phyloP scores from a whole-genome alignment of 2,797 vertebrate species.

The Hypotaenidia philippensis region DNA sequence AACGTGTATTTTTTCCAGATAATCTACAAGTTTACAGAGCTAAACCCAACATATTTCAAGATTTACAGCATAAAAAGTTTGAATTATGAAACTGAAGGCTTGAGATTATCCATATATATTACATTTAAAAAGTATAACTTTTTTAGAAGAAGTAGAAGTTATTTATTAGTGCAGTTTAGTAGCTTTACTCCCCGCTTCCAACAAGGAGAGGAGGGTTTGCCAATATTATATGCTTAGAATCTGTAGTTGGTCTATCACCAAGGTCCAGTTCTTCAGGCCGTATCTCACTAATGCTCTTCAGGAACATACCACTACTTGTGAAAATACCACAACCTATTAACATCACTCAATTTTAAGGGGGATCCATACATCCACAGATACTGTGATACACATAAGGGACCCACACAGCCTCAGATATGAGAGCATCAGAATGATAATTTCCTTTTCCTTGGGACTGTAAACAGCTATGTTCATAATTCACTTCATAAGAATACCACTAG shows the following conservation, averaged over 20 bases:
- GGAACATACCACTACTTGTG: background rate
- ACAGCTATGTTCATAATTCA: background rate
- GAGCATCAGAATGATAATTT: background rate
- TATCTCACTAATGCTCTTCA: background rate
- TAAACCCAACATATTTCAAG: background rate
- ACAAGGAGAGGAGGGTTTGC: background rate
- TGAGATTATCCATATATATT: background rate
- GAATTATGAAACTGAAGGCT: background rate
- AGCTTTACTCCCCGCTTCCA: fast-evolving
- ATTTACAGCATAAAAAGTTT: background rate
- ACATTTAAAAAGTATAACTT: background rate
- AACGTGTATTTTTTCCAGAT: background rate
- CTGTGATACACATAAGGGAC: background rate
- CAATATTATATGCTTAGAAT: background rate
- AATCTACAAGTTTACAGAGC: background rate
- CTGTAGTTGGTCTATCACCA: background rate
- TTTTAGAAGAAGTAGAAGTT: background rate
- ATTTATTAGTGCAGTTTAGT: background rate
- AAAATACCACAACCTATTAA: background rate
- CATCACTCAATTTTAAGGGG: background rate
- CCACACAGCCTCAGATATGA: background rate
- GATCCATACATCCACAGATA: background rate
- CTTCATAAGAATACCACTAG: background rate
- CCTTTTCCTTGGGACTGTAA: background rate
- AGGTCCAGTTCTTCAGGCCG: background rate